A percentile compares a stretch with the other conserved stretches of the same genome.
phyloP scores from a whole-genome alignment of 2,888 invertebrate genomes.

The Arctia plantaginis region DNA sequence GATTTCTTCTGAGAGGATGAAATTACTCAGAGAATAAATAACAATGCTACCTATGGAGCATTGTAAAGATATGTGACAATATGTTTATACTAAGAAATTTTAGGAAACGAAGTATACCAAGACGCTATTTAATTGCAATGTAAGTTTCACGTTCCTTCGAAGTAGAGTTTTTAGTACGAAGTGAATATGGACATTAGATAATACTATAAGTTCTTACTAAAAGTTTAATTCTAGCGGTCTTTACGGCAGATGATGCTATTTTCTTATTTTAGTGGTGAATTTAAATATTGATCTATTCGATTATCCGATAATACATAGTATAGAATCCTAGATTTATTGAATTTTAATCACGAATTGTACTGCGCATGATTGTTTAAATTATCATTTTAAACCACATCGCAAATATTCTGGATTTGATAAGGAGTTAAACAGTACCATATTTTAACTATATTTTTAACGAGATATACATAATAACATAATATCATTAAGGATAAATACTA shows the following conservation, averaged over 20 bases:
- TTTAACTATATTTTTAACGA: too few species aligned
- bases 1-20: conserved; percentile 16
- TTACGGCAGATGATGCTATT: background rate
- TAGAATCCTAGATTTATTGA: background rate
- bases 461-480: too few species aligned
- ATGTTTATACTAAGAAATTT: conserved; percentile 4
- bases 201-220: background rate
- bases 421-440: too few species aligned
- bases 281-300: background rate
- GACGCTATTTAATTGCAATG: conserved; percentile 3
- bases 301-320: background rate
- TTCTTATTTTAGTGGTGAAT: background rate
- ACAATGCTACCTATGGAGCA: background rate
- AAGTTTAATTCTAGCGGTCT: background rate
- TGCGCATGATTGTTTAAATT: background rate
- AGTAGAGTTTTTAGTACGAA: conserved; percentile 1
- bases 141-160: background rate
- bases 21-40: conserved; percentile 13
- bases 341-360: background rate
- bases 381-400: too few species aligned
- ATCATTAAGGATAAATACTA: too few species aligned
- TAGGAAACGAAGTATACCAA: conserved; percentile 1
- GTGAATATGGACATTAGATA: background rate
- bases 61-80: conserved; percentile 15
- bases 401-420: too few species aligned